Evolutionary conservation across 2,797 vertebrate species (phyloP), one percentile per base, ranked within the genome.

Genomic region (Orestias chungarensis): DNA sequence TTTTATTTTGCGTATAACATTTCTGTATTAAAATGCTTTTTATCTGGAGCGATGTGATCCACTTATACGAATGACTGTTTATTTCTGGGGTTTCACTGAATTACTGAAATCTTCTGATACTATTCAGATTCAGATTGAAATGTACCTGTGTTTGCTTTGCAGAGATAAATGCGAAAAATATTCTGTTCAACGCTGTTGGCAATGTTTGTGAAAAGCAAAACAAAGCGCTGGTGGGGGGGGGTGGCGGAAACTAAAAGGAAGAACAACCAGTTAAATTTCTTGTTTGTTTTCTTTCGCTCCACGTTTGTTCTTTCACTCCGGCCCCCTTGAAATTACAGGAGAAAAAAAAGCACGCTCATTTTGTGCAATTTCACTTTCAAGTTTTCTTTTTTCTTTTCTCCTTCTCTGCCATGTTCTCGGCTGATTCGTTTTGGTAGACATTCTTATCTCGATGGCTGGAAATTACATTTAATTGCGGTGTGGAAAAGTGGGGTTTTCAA

Each of bases 391-490:
- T 85, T 79, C 9, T 40, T 40, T 9, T 83, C 18, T 49, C 20
- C 9, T 23, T 23, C 59, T n/a, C 23, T 77, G 75, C 86, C 68
- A 57, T 78, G 74, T 59, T 62, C 79, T 77, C 79, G 74, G 83
- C 84, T 87, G 87, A 92, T 92, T 89, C 78, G 88, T 80, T 93
- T 92, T 85, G 87, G 81, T 87, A 82, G 88, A 82, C 84, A 11
- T 73, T 88, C 88, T 93, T 92, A 94, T 94, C 92, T 84, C 73
- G 25, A 83, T 84, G 76, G 84, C 81, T 82, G 76, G 89, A 55
- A 93, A 92, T 93, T 90, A 81, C 81, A 74, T 88, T 93, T 93
- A 92, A 93, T 94, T 92, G 90, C 85, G 20, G 68, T 54, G 83
- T 73, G 87, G 64, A 80, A 87, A 84, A 86, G 78, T 33, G 65